Evolutionary conservation across 2,113 vertebrate species (phyloP).

Genomic region (Azemiops feae): DNA sequence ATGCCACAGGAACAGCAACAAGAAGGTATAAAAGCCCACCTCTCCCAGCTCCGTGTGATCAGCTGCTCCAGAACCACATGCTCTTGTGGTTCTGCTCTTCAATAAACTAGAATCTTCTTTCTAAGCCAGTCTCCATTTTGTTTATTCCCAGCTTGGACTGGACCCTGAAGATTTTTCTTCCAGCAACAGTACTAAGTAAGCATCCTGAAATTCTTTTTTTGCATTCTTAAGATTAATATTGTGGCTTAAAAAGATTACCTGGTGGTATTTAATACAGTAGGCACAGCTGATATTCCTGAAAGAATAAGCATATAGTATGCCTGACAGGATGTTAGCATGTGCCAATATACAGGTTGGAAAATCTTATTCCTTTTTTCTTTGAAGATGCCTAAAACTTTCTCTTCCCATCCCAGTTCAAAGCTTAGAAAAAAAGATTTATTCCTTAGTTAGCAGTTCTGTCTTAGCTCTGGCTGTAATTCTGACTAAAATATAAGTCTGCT

Average conservation of each 20-base stretch:
- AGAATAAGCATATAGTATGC: background rate
- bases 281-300: background rate
- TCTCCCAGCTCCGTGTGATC: too few species aligned
- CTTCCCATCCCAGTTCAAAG: constrained; percentile 10
- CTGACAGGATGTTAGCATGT: background rate
- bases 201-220: background rate
- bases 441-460: background rate
- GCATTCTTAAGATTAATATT: background rate
- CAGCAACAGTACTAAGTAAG: background rate
- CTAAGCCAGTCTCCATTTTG: too few species aligned
- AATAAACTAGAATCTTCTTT: too few species aligned
- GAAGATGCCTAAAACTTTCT: background rate
- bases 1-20: too few species aligned
- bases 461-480: constrained; percentile 14
- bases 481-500: background rate
- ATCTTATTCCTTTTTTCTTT: background rate
- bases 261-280: background rate
- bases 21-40: too few species aligned
- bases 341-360: background rate
- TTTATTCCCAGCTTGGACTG: too few species aligned
- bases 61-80: background rate
- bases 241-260: background rate
- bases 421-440: constrained; percentile 6
- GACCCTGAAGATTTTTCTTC: too few species aligned
- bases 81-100: too few species aligned